Evolutionary conservation across 2,888 invertebrate species (phyloP).

Genomic region (Yponomeuta plumbellus): DNA sequence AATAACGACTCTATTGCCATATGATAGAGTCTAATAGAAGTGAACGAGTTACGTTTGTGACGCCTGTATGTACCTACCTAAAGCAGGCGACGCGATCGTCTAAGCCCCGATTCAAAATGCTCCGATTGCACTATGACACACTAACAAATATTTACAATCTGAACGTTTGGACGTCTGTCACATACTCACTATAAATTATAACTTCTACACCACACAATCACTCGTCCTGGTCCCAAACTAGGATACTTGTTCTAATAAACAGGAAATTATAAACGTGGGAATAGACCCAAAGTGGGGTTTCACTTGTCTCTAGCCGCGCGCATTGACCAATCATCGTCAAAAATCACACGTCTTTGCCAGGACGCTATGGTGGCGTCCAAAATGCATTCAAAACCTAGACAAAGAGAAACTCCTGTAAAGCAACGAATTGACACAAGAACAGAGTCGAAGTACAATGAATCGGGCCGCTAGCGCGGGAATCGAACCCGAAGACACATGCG

Average conservation of each 20-base stretch:
- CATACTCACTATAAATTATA: too few relatives aligned
- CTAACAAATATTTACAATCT: neutral
- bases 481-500: conserved; percentile 62
- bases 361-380: too few relatives aligned
- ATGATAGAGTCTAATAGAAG: neutral
- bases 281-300: too few relatives aligned
- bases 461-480: conserved; percentile 39
- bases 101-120: neutral
- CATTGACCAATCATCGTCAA: too few relatives aligned
- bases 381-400: too few relatives aligned
- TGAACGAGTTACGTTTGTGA: neutral
- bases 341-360: too few relatives aligned
- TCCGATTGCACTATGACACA: neutral
- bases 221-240: too few relatives aligned
- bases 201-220: too few relatives aligned
- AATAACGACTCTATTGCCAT: neutral
- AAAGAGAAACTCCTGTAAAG: neutral
- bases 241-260: too few relatives aligned
- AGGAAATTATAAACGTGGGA: too few relatives aligned
- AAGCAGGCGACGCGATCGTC: conserved; percentile 5
- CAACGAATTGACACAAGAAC: conserved; percentile 2
- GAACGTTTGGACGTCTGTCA: too few relatives aligned
- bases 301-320: too few relatives aligned
- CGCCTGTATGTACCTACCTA: neutral
- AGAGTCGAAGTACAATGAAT: neutral